A percentile compares a stretch with the other conserved stretches of the same genome.
phyloP scores from a whole-genome alignment of 2,888 invertebrate genomes.

The Dynastes grantii region DNA sequence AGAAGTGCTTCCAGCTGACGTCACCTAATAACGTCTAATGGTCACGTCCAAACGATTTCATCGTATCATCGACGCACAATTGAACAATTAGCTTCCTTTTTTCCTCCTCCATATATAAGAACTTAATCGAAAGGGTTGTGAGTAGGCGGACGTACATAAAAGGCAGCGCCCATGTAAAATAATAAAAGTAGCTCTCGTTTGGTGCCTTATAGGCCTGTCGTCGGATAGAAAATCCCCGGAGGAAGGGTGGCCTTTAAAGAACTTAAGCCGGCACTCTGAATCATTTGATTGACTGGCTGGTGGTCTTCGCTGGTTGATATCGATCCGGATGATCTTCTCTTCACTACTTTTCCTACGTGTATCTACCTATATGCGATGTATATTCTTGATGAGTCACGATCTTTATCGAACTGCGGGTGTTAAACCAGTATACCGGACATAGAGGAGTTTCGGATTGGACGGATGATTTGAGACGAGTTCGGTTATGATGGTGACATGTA shows the following conservation, averaged over 20 bases:
- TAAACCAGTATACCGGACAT: slow-evolving; percentile 27
- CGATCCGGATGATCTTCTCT: slow-evolving; percentile 33
- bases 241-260: slow-evolving; percentile 38
- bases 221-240: neutral
- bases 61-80: slow-evolving; percentile 33
- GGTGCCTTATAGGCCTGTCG: neutral
- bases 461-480: neutral
- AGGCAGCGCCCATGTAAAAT: slow-evolving; percentile 37
- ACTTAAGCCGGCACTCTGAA: slow-evolving; percentile 30
- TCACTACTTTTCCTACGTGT: slow-evolving; percentile 2
- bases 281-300: slow-evolving; percentile 43
- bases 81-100: slow-evolving; percentile 40
- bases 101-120: slow-evolving; percentile 18
- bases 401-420: slow-evolving; percentile 44
- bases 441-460: neutral
- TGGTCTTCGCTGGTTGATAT: slow-evolving; percentile 33
- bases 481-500: slow-evolving; percentile 21
- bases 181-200: slow-evolving; percentile 37
- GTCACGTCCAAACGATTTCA: slow-evolving; percentile 37
- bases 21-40: slow-evolving; percentile 38
- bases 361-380: neutral
- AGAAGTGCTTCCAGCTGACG: neutral
- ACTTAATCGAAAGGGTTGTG: slow-evolving; percentile 48
- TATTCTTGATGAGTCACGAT: slow-evolving; percentile 43
- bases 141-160: slow-evolving; percentile 43